Conservation (phyloP, 2,797 vertebrate genomes). For the Neosalanx taihuensis region DNA sequence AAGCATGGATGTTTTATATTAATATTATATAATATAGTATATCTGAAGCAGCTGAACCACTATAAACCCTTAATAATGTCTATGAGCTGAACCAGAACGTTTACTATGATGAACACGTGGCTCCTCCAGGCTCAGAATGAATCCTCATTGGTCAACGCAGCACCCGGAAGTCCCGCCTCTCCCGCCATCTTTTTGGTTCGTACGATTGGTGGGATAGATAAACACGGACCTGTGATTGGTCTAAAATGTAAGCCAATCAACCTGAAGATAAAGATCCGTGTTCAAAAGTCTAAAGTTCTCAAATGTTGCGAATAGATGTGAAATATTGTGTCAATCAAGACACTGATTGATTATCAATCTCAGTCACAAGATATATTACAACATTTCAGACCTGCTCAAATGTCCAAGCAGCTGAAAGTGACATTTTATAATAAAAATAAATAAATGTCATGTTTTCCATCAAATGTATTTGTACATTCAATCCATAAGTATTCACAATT, state of each 20-base stretch:
- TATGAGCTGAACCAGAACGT: constrained; percentile 5
- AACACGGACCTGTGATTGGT: constrained; percentile 31
- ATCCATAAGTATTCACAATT: neutral
- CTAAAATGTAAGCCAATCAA: constrained; percentile 19
- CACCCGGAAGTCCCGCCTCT: constrained; percentile 27
- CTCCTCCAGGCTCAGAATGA: constrained; percentile 32
- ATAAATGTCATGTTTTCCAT: neutral
- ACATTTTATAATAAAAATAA: neutral
- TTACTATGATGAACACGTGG: constrained; percentile 40
- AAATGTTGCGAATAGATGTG: neutral
- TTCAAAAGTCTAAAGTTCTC: neutral
- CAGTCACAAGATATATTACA: neutral
- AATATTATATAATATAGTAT: too few relatives aligned
- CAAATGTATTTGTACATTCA: neutral
- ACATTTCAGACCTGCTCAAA: too few relatives aligned
- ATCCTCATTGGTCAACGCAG: constrained; percentile 41
- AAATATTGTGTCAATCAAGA: neutral
- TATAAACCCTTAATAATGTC: too few relatives aligned
- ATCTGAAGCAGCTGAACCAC: too few relatives aligned
- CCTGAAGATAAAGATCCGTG: neutral
- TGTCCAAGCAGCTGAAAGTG: neutral
- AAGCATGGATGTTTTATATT: too few relatives aligned
- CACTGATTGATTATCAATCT: neutral
- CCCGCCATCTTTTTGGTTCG: constrained; percentile 57
- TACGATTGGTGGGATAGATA: constrained; percentile 45